Conservation (phyloP, 2,888 invertebrate genomes). For the Drosophila colorata region DNA sequence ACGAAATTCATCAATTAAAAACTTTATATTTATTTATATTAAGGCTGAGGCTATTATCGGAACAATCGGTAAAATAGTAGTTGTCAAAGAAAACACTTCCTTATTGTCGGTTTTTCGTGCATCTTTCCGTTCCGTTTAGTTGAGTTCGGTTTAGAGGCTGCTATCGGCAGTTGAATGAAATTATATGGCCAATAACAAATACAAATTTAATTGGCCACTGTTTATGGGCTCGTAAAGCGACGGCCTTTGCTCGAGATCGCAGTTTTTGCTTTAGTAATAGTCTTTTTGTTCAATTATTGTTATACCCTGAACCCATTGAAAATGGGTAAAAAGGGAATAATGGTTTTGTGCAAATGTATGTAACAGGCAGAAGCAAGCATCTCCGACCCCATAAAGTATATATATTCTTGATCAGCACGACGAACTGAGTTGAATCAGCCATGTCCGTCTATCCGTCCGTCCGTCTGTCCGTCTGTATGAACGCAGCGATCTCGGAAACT, state of each 20-base stretch:
- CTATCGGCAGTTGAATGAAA: constrained; percentile 28
- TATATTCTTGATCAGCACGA: too few species aligned
- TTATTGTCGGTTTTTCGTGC: not conserved
- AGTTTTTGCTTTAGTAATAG: not conserved
- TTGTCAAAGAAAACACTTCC: not conserved
- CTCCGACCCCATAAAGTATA: too few species aligned
- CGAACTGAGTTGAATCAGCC: too few species aligned
- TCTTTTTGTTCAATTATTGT: not conserved
- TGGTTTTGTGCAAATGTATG: too few species aligned
- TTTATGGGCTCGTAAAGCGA: constrained; percentile 34
- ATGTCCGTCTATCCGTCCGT: too few species aligned
- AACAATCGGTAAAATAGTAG: not conserved
- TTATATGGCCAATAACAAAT: constrained; percentile 67
- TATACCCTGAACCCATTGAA: too few species aligned
- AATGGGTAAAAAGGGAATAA: too few species aligned
- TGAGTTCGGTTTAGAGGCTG: not conserved
- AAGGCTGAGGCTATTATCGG: not conserved
- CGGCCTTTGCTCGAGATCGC: constrained; percentile 30
- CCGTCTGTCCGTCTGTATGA: too few species aligned
- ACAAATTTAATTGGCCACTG: constrained; percentile 47
- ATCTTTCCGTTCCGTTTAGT: too few species aligned
- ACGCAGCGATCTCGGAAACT: too few species aligned
- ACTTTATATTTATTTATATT: too few species aligned
- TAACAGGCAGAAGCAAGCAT: too few species aligned
- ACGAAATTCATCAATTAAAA: not conserved